Evolutionary conservation across 2,113 vertebrate species (phyloP), one percentile per base, ranked within the genome.

Genomic region (Tautogolabrus adspersus): DNA sequence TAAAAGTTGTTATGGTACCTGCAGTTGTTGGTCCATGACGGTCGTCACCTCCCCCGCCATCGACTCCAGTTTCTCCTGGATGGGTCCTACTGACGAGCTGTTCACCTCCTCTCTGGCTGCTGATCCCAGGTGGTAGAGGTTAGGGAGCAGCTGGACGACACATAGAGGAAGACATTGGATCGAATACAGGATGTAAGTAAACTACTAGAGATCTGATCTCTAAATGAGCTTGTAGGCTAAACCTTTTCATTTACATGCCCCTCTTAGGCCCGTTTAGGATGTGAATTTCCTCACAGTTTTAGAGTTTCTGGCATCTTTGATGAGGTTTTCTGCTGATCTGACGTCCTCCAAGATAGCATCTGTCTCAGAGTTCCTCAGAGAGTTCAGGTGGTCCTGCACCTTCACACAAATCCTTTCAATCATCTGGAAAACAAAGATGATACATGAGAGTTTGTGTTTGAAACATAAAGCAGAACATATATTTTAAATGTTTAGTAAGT

Each of bases 381-480:
- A 99, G 93, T 99, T 99, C 64, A 99, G 95, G 76, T 99, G 98
- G 87, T 99, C 98, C 91, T 99, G 97, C 26, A 99, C 96, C 92
- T 99, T 99, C 49, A 99, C 97, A 88, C 98, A 99, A 78, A 99
- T 96, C 86, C 97, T 94, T 85, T 99, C 97, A 72, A 99, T 98
- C 97, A 99, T 97, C 98, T 99, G 89, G 4, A 65, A 68, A 46
- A 72, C 12, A 81, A 67, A 60, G 59, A 47, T 12, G 51, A 56
- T 8, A 22, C 0, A 22, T 8, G 2, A 26, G 18, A 16, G 1
- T 47, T 6, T 46, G 52, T 52, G 10, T 56, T 16, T 8, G 34
- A 63, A 56, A 46, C 16, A 49, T 18, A 2, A 49, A 18, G 47
- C 18, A 11, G 44, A 13, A 15, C 0, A 46, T 15, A 16, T 46